Evolutionary conservation across 2,888 invertebrate genomes (phyloP).

Genomic region (Mesorhabditis spiculigera): DNA sequence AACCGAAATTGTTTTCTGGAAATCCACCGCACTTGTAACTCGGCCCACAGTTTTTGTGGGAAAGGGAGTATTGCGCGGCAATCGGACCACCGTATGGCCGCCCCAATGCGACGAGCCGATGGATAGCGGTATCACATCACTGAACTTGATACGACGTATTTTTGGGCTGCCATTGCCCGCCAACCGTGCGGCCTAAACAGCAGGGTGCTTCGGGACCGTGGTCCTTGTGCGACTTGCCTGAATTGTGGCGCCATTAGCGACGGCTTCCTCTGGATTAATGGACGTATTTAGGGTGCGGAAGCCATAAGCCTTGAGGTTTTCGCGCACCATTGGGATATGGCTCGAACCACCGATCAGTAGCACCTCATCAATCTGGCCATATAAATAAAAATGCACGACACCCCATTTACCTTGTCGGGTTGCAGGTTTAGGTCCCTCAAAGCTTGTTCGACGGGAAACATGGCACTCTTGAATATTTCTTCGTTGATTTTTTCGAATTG

Average conservation of each 20-base stretch:
- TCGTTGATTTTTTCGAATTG: not conserved
- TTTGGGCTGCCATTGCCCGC: not conserved
- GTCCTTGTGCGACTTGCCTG: not conserved
- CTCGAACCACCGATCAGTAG: conserved; percentile 4
- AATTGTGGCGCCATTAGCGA: not conserved
- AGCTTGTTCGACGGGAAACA: not conserved
- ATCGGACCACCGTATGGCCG: no score
- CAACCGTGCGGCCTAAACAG: not conserved
- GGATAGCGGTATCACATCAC: not conserved
- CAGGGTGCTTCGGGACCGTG: not conserved
- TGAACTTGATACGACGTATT: not conserved
- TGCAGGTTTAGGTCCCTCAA: not conserved
- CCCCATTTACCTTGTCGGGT: not conserved
- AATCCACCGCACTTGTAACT: no score
- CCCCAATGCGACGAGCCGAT: not conserved
- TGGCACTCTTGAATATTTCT: not conserved
- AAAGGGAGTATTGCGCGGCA: no score
- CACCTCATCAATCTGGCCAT: conserved; percentile 1
- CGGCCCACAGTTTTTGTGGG: no score
- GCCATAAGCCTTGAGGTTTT: not conserved
- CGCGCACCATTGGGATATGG: not conserved
- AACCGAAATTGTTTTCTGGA: no score
- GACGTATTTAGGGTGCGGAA: not conserved
- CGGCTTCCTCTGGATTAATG: not conserved
- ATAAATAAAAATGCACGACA: not conserved